Conservation (phyloP, 2,888 invertebrate species). For the Lissonota sp. region DNA sequence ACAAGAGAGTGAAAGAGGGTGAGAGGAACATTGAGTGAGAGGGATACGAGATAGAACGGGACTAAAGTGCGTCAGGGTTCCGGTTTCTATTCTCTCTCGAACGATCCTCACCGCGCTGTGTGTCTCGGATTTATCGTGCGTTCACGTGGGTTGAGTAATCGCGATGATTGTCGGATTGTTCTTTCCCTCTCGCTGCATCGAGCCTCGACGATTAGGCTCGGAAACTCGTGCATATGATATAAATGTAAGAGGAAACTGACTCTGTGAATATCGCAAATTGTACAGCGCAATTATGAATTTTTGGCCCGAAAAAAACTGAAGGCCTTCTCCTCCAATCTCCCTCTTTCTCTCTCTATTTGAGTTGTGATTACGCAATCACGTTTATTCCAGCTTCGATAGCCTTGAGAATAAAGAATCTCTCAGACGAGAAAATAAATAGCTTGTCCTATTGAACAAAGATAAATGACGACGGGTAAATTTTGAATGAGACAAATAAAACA, state of each 20-base stretch:
- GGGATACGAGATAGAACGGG: conserved; percentile 37
- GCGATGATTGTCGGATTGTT: conserved; percentile 43
- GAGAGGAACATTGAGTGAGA: conserved; percentile 6
- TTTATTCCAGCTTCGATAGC: neutral
- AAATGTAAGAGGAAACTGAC: neutral
- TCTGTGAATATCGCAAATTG: neutral
- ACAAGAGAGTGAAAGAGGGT: conserved; percentile 17
- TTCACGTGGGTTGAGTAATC: conserved; percentile 48
- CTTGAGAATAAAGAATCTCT: neutral
- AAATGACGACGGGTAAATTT: no score
- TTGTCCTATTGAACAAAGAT: conserved; percentile 8
- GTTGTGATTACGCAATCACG: conserved; percentile 20
- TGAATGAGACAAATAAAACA: neutral
- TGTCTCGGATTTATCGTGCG: conserved; percentile 31
- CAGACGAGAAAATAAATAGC: conserved; percentile 5
- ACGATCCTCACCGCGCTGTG: conserved; percentile 25
- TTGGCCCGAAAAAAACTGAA: neutral
- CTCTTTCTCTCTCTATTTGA: no score
- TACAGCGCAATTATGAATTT: neutral
- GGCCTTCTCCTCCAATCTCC: conserved; percentile 3
- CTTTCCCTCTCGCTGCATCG: conserved; percentile 1
- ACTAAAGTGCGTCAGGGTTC: conserved; percentile 54
- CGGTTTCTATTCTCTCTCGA: conserved; percentile 56
- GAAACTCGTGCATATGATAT: conserved; percentile 11
- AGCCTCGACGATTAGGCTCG: conserved; percentile 27